Base-by-base conservation (phyloP, 2,113 vertebrate genomes). In the Psophia crepitans region DNA sequence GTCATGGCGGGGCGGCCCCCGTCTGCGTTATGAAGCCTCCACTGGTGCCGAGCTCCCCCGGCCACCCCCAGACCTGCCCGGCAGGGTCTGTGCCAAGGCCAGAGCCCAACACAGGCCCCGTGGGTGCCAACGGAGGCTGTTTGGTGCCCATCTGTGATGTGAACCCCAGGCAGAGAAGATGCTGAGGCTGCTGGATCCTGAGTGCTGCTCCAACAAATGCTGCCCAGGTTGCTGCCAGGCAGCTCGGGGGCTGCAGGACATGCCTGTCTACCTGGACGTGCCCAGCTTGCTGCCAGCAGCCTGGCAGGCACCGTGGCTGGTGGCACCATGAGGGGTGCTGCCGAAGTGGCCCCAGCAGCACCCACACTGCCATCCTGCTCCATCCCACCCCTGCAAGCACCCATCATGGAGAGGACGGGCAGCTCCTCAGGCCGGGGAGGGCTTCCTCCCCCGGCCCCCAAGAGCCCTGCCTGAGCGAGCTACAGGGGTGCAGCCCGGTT, bases 391-490 rank as follows among this genome's bases (percentile, higher is more conserved):
- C 3, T 32, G 44, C 32, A 6, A 58, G 37, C 6, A 13, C n/a
- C n/a, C 5, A 0, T 14, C n/a, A 11, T 0, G 1, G 37, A 14
- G 30, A 35, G 28, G 12, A 75, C 0, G 0, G 33, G 24, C 46
- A 24, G 16, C 26, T 87, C 39, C 66, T 12, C 12, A 5, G 4
- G 17, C 22, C 2, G 0, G 19, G 39, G 4, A 0, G 19, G 39
- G 4, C 17, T 53, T 32, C 30, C 12, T 43, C 21, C 26, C 27
- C 3, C 6, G 14, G 32, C 6, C 20, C 26, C 35, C 4, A 7
- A 32, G 11, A 20, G 11, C n/a, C 39, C 49, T 22, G 43, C 19
- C 48, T 19, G 26, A 15, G 11, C 0, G 1, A 68, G 17, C n/a
- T 4, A 7, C 10, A 35, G 43, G 17, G 35, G 9, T 5, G 2